Evolutionary conservation across 2,797 vertebrate genomes (phyloP).

Genomic region (Basileuterus tristriatus): DNA sequence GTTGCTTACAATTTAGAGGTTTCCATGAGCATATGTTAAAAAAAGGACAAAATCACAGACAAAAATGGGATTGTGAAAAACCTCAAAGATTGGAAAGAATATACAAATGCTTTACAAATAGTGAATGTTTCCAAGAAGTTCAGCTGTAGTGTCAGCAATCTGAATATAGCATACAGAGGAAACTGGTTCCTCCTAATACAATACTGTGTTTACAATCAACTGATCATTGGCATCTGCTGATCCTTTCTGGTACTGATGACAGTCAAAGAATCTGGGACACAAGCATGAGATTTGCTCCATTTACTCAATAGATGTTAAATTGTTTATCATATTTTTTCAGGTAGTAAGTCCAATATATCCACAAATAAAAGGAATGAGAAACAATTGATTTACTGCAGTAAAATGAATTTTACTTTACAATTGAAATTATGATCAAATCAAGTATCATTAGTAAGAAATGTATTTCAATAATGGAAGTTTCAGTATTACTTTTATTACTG

Average conservation of each 20-base stretch:
- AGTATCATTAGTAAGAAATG: background rate
- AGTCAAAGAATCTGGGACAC: background rate
- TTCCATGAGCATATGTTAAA: background rate
- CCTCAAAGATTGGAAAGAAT: background rate
- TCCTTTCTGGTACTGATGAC: background rate
- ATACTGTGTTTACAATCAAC: background rate
- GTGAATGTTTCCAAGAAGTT: background rate
- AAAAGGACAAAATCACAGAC: background rate
- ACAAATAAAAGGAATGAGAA: background rate
- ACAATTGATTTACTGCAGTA: background rate
- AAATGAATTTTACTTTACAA: background rate
- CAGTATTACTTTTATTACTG: background rate
- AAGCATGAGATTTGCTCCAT: background rate
- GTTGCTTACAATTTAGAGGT: background rate
- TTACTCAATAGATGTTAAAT: background rate
- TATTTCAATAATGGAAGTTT: background rate
- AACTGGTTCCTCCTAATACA: background rate
- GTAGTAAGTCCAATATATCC: background rate
- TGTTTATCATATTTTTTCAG: background rate
- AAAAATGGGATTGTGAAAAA: background rate
- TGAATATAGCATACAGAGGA: background rate
- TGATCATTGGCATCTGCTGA: background rate
- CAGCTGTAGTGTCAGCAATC: background rate
- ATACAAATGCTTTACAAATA: background rate
- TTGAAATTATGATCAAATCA: background rate